Percentiles rank a stretch among this genome's conserved stretches.
phyloP scores from a whole-genome alignment of 2,797 vertebrate genomes.

The Simalia tracyae region DNA sequence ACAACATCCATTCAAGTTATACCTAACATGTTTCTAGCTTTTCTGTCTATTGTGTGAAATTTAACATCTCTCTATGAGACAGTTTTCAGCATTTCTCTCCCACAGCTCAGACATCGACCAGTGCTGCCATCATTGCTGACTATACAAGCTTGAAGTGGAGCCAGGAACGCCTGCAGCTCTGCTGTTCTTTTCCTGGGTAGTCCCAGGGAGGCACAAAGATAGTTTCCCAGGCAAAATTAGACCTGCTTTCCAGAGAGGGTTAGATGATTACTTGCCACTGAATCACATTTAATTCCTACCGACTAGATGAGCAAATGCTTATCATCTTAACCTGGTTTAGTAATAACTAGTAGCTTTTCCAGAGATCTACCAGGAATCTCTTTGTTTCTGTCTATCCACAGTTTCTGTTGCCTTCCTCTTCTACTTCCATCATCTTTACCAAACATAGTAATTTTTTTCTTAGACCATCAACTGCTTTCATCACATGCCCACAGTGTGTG shows the following conservation, averaged over 20 bases:
- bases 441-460: not conserved
- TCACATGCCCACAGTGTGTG: not conserved
- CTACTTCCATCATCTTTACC: not conserved
- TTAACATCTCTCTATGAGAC: not conserved
- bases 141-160: not conserved
- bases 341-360: not conserved
- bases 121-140: not conserved
- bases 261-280: not conserved
- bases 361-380: not conserved
- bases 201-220: not conserved
- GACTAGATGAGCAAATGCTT: not conserved
- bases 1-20: not conserved
- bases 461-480: not conserved
- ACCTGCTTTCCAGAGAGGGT: not conserved
- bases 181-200: not conserved
- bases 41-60: not conserved
- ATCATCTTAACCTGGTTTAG: not conserved
- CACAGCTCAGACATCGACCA: not conserved
- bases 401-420: not conserved
- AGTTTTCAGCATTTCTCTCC: not conserved
- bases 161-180: not conserved
- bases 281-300: not conserved
- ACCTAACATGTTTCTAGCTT: not conserved
- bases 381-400: not conserved
- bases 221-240: not conserved